These are phyloP conservation scores for Alsophila aescularia DNA, from an alignment of 2,888 invertebrate genomes.

Conservation along the genomic window DNA sequence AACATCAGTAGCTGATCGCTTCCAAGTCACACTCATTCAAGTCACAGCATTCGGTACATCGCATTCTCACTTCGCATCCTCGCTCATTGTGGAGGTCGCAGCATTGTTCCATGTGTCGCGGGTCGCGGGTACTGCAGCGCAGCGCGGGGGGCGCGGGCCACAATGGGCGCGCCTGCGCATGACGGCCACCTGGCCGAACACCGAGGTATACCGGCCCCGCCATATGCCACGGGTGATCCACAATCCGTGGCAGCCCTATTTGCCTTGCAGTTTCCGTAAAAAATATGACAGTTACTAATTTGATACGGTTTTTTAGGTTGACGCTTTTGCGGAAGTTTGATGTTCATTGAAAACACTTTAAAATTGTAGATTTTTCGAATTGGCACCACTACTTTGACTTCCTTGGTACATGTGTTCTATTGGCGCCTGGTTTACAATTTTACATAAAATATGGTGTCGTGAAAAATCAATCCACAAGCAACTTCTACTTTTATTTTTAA, in stretches of 20 bases:
- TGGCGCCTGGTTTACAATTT: no score
- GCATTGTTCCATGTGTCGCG: constrained; percentile 65
- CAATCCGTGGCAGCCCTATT: constrained; percentile 24
- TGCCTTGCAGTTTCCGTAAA: constrained; percentile 19
- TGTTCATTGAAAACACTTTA: no score
- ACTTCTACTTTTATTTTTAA: not conserved
- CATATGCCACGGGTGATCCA: constrained; percentile 67
- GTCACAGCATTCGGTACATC: not conserved
- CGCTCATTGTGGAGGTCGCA: constrained; percentile 51
- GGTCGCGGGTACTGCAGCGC: constrained; percentile 45
- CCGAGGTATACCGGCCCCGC: constrained; percentile 73
- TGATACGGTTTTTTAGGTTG: constrained; percentile 4
- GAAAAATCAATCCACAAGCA: no score
- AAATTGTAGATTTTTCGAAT: no score
- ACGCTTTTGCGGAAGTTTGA: not conserved
- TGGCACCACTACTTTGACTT: no score
- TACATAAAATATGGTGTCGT: no score
- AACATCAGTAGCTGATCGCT: constrained; percentile 42
- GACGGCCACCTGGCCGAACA: constrained; percentile 77
- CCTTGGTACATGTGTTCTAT: no score
- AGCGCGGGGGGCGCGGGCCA: constrained; percentile 45
- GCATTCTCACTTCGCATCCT: constrained; percentile 27
- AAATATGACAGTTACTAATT: constrained; percentile 17
- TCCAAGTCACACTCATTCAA: constrained; percentile 30
- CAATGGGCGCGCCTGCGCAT: constrained; percentile 83